Conservation (phyloP, 2,113 vertebrate species). For the Heterocephalus glaber region DNA sequence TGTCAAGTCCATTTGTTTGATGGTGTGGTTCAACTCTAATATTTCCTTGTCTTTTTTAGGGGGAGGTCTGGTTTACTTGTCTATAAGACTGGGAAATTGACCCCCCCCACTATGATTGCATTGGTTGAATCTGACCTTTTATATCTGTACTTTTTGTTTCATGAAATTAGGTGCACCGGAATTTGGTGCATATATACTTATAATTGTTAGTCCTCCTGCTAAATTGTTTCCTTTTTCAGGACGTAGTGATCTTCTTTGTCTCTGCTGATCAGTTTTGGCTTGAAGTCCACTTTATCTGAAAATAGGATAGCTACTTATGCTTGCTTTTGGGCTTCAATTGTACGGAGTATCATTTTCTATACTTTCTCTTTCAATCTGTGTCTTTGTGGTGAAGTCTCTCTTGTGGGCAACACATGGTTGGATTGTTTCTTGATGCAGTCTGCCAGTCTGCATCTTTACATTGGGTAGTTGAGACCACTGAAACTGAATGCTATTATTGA, state of each 20-base stretch:
- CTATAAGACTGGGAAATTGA: not conserved
- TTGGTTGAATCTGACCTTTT: not conserved
- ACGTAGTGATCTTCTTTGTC: not conserved
- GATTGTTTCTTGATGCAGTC: not conserved
- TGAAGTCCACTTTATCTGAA: too few relatives aligned
- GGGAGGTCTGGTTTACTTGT: not conserved
- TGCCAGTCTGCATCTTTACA: not conserved
- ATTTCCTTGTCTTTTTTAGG: not conserved
- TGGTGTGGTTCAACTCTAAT: not conserved
- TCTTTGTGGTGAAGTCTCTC: not conserved
- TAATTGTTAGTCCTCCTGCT: not conserved
- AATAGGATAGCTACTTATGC: too few relatives aligned
- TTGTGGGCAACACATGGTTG: not conserved
- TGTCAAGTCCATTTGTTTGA: not conserved
- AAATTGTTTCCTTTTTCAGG: not conserved
- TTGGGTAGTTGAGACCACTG: not conserved
- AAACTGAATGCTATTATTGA: not conserved
- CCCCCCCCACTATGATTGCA: not conserved
- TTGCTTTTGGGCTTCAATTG: not conserved
- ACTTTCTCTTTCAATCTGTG: not conserved
- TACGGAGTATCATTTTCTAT: not conserved
- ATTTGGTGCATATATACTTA: not conserved
- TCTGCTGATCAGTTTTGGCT: not conserved
- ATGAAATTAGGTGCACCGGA: not conserved
- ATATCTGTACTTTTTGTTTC: not conserved